Base-by-base conservation (phyloP, 2,797 vertebrate species). In the Presbytis comata region DNA sequence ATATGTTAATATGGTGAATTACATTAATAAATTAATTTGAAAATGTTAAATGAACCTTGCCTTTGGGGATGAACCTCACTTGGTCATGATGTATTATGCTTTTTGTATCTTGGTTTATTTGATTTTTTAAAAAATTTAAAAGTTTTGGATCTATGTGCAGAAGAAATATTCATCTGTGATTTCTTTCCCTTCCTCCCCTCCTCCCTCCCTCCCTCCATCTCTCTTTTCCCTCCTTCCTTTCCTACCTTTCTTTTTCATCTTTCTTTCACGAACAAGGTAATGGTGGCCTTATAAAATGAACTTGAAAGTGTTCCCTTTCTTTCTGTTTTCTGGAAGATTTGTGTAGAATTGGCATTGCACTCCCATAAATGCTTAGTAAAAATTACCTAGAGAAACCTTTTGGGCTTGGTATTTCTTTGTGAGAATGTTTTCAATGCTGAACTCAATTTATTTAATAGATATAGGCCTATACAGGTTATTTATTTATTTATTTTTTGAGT, bases 381-480 rank as follows among this genome's bases (percentile, higher is more conserved):
- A 89, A 50, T 89, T 93, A 84, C 28, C 41, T 50, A 89, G 41
- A 46, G n/a, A 84, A 50, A 41, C 50, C 72, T 72, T 61, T 22
- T 61, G 36, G 64, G 36, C n/a, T 44, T 50, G 16, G 13, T 79
- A 84, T 93, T 93, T 93, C 41, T 89, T 41, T 84, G 48, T 70
- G 79, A 44, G n/a, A 41, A 89, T 72, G 59, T 93, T 89, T 93
- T 79, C 82, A 89, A 72, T 72, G 84, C 83, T 79, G 50, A 84
- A 84, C 30, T 93, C 14, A 70, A 95, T 84, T 89, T 93, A 59
- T 41, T 84, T 89, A 88, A 46, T 70, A 84, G n/a, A 57, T 89
- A 83, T 14, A 78, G 57, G 21, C 14, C 17, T 48, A 50, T 70
- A 78, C 48, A 83, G 11, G 39, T 70, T 70, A 67, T 17, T 88